Conservation (phyloP, 2,797 vertebrate species). For the Psittacula derbiana region DNA sequence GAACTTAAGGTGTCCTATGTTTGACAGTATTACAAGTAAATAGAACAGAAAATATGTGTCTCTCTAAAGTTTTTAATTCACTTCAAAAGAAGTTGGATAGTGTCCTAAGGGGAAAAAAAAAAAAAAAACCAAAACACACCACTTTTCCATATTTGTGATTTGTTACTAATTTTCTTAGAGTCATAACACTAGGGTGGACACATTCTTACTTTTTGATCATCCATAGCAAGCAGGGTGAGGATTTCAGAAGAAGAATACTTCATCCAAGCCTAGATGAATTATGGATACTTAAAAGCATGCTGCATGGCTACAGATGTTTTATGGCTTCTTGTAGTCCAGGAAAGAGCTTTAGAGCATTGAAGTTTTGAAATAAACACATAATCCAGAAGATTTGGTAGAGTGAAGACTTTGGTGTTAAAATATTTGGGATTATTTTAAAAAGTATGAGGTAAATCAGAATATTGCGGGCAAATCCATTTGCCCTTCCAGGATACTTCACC, state of each 20-base stretch:
- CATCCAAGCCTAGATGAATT: background rate
- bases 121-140: too few species aligned
- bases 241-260: background rate
- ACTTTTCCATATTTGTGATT: background rate
- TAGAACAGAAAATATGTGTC: background rate
- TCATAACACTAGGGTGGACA: background rate
- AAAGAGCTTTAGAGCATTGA: background rate
- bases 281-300: background rate
- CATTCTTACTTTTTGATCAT: background rate
- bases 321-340: background rate
- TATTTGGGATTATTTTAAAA: background rate
- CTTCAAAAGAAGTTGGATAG: background rate
- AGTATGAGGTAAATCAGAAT: background rate
- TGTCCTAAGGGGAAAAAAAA: fast-evolving
- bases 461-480: background rate
- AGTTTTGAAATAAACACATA: background rate
- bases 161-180: background rate
- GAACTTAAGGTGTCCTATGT: background rate
- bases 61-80: background rate
- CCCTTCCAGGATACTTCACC: background rate
- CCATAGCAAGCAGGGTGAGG: background rate
- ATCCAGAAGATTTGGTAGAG: background rate
- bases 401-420: background rate
- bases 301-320: background rate
- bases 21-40: background rate